A percentile compares a stretch with the other conserved stretches of the same genome.
Evolutionary conservation across 2,888 invertebrate species (phyloP).

Genomic region (Celastrina argiolus): DNA sequence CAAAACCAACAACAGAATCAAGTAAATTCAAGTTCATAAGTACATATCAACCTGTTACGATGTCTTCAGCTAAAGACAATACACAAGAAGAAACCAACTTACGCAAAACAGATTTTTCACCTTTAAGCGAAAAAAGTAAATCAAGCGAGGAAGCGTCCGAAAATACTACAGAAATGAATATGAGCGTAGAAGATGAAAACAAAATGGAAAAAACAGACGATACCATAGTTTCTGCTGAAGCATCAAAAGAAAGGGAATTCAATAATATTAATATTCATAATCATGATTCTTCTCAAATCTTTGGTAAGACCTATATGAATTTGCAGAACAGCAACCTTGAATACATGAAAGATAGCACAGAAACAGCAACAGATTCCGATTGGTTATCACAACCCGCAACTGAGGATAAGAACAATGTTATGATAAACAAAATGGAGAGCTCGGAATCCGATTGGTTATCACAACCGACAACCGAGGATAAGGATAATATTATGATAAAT

Average conservation of each 20-base stretch:
- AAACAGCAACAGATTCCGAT: slow-evolving; percentile 46
- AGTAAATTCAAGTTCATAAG: slow-evolving; percentile 23
- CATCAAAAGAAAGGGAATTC: slow-evolving; percentile 28
- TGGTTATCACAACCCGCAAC: slow-evolving; percentile 61
- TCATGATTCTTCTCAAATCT: slow-evolving; percentile 28
- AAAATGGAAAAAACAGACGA: slow-evolving; percentile 36
- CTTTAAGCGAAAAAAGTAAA: slow-evolving; percentile 39
- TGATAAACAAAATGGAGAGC: slow-evolving; percentile 50
- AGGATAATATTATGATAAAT: slow-evolving; percentile 51
- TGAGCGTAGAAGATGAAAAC: slow-evolving; percentile 38
- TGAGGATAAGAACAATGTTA: slow-evolving; percentile 53
- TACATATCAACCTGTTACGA: slow-evolving; percentile 18
- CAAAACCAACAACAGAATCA: slow-evolving; percentile 11
- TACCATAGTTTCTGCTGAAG: slow-evolving; percentile 25
- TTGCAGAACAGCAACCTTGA: slow-evolving; percentile 31
- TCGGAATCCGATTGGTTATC: slow-evolving; percentile 66
- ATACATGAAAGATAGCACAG: slow-evolving; percentile 31
- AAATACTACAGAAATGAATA: background rate
- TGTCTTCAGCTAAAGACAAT: slow-evolving; percentile 23
- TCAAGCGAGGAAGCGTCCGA: slow-evolving; percentile 20
- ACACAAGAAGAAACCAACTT: slow-evolving; percentile 27
- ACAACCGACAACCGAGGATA: slow-evolving; percentile 56
- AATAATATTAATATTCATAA: slow-evolving; percentile 25
- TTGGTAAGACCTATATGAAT: background rate
- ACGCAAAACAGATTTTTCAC: background rate